Conservation (phyloP, 1,140 invertebrate genomes). For the Cepaea nemoralis region DNA sequence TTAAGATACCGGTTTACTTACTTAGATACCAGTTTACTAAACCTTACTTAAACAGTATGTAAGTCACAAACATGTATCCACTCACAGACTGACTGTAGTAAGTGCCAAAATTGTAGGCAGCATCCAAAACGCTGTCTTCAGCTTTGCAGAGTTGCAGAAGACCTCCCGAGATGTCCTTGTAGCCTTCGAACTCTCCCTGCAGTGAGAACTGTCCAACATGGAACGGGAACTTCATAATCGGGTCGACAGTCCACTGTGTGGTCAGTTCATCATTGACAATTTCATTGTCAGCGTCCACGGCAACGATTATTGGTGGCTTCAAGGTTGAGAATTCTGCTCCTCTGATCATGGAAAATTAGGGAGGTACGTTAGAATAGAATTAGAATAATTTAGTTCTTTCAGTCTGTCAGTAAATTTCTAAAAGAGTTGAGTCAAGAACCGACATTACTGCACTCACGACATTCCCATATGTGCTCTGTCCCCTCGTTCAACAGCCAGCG, state of each 20-base stretch:
- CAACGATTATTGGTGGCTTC: not conserved
- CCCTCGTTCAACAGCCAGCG: no score
- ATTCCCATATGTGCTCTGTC: no score
- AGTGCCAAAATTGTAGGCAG: conserved; percentile 76
- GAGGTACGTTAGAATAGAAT: no score
- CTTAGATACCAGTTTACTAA: not conserved
- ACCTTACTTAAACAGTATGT: no score
- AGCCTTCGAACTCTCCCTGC: conserved; percentile 69
- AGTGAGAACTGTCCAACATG: conserved; percentile 54
- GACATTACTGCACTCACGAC: no score
- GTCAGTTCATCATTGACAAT: not conserved
- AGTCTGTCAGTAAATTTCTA: no score
- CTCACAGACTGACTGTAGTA: conserved; percentile 69
- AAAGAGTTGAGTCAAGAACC: no score
- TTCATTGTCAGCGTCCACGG: not conserved
- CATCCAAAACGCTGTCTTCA: conserved; percentile 72
- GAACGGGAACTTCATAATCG: conserved; percentile 56
- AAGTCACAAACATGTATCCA: conserved; percentile 9
- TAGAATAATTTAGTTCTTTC: no score
- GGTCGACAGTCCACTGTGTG: conserved; percentile 73
- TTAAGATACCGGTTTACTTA: no score
- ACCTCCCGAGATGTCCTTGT: conserved; percentile 59
- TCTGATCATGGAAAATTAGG: no score
- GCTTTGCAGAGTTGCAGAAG: conserved; percentile 74
- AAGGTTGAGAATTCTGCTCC: not conserved